Conservation (phyloP, 1,140 invertebrate species). For the Anastatus disparis region DNA sequence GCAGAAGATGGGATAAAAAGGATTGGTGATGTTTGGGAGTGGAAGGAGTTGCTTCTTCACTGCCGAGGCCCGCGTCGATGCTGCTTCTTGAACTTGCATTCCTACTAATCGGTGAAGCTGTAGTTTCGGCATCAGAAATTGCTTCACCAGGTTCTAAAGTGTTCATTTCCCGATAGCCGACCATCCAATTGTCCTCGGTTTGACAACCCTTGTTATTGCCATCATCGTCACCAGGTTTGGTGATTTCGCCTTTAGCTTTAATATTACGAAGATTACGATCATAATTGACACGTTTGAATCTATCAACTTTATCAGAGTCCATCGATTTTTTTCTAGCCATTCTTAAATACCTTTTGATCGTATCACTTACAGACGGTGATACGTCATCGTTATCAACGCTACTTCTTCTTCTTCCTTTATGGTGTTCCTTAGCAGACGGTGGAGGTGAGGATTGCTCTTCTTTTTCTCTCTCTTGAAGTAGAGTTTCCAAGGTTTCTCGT, state of each 20-base stretch:
- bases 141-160: constrained; percentile 51
- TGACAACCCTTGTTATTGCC: constrained; percentile 78
- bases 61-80: constrained; percentile 67
- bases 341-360: constrained; percentile 82
- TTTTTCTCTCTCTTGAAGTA: constrained; percentile 55
- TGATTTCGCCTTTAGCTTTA: constrained; percentile 80
- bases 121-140: constrained; percentile 66
- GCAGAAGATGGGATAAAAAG: constrained; percentile 75
- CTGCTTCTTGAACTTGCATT: constrained; percentile 69
- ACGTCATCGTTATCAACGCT: constrained; percentile 85
- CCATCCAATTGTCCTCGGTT: constrained; percentile 79
- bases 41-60: constrained; percentile 60
- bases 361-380: constrained; percentile 85
- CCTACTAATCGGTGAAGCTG: constrained; percentile 62
- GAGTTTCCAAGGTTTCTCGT: constrained; percentile 65
- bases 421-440: constrained; percentile 52
- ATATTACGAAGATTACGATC: constrained; percentile 86
- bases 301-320: constrained; percentile 81
- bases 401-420: constrained; percentile 70
- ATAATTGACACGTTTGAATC: constrained; percentile 89
- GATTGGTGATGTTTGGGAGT: constrained; percentile 72
- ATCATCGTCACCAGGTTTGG: constrained; percentile 77
- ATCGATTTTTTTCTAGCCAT: constrained; percentile 88
- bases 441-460: constrained; percentile 49
- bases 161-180: constrained; percentile 61